Base-by-base conservation (phyloP, 2,113 vertebrate genomes). In the Oreotrochilus melanogaster region DNA sequence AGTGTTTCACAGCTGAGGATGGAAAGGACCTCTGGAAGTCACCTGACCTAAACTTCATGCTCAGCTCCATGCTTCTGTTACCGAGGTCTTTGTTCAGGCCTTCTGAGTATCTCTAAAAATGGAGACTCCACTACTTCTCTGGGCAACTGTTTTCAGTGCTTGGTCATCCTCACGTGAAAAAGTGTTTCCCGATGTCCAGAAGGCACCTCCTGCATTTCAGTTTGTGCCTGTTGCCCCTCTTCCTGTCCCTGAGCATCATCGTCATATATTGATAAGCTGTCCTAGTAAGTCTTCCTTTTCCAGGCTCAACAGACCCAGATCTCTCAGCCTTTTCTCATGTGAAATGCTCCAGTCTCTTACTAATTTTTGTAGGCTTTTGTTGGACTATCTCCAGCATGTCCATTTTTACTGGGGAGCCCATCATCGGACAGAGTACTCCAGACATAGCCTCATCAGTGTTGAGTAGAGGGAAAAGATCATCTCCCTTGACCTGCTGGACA, bases 11-110 rank as follows among this genome's bases (percentile, higher is more conserved):
- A 39, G 39, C 12, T 39, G 39, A 39, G 10, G 39, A 39, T 39
- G 39, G 39, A 39, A 39, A 39, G 39, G 39, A 39, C 37, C 37
- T 37, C 70, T 51, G 31, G 22, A 69, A 19, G 53, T 11, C 27
- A 45, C 4, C 11, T 11, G 48, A 14, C 37, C 19, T 39, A 87
- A n/a, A 0, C 13, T 1, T 9, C 10, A 13, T 9, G 17, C 6
- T 43, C 4, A 78, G 14, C 14, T 35, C 27, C n/a, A n/a, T n/a
- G 1, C 50, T 22, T 9, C 35, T 42, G 19, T 2, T 56, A 51
- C 28, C 45, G n/a, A 78, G 22, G 31, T 14, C 28, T 33, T 25
- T 2, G 11, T 31, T 33, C 14, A 65, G 8, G 4, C 10, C 25
- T 78, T 80, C 10, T 30, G 7, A 65, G 1, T 8, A 45, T 54